Conservation (phyloP, 2,888 invertebrate species). For the Monoplex corrugatus region DNA sequence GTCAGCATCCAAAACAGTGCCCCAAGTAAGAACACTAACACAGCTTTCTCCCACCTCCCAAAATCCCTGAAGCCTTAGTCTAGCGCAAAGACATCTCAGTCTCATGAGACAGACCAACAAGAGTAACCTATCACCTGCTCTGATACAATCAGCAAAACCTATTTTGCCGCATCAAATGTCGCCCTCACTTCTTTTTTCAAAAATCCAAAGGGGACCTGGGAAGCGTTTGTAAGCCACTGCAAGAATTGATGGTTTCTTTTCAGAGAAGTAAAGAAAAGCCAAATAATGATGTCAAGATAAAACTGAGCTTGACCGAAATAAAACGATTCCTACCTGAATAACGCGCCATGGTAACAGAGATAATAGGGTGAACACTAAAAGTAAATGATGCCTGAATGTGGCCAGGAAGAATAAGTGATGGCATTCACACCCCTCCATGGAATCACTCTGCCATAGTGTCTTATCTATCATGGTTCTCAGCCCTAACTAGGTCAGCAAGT, state of each 20-base stretch:
- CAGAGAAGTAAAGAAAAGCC: conserved; percentile 32
- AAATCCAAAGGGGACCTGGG: conserved; percentile 34
- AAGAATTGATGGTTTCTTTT: not conserved
- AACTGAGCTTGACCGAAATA: conserved; percentile 47
- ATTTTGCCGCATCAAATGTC: conserved; percentile 46
- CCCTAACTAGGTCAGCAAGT: conserved; percentile 60
- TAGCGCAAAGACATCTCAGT: conserved; percentile 44
- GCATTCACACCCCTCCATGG: conserved; percentile 51
- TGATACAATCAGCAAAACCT: conserved; percentile 57
- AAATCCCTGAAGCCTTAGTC: not conserved
- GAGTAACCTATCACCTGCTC: conserved; percentile 62
- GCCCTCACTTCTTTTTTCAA: conserved; percentile 51
- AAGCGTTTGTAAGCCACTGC: too few species aligned
- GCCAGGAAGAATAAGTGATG: conserved; percentile 48
- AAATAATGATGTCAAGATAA: conserved; percentile 50
- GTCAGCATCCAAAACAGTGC: too few species aligned
- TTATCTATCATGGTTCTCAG: conserved; percentile 62
- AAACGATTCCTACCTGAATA: conserved; percentile 49
- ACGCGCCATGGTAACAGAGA: conserved; percentile 30
- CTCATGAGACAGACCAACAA: conserved; percentile 62
- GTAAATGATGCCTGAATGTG: conserved; percentile 52
- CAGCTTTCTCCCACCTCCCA: too few species aligned
- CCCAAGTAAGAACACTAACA: too few species aligned
- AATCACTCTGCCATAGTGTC: conserved; percentile 63
- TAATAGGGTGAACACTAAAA: conserved; percentile 46